A percentile compares a stretch with the other conserved stretches of the same genome.
Conservation (phyloP, 2,113 vertebrate genomes). For the Piprites chloris region DNA sequence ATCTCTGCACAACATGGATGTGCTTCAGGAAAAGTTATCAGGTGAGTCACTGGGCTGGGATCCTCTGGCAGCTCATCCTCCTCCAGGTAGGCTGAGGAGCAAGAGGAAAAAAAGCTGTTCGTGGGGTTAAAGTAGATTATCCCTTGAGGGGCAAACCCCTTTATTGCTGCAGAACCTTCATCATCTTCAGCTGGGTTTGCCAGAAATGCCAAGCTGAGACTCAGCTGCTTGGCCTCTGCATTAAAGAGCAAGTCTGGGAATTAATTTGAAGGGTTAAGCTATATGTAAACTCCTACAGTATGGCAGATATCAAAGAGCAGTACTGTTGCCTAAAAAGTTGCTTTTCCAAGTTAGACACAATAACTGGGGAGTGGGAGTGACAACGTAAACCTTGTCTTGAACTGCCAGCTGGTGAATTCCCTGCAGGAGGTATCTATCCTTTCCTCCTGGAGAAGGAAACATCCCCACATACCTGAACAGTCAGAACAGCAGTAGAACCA, state of each 20-base stretch:
- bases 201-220: neutral
- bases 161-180: neutral
- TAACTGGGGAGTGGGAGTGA: neutral
- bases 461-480: neutral
- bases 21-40: neutral
- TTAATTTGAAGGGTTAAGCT: neutral
- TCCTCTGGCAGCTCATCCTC: neutral
- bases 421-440: neutral
- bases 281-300: neutral
- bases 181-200: neutral
- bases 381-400: neutral
- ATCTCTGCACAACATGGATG: neutral
- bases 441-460: neutral
- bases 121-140: neutral
- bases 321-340: neutral
- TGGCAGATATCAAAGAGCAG: conserved; percentile 4
- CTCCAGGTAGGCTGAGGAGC: neutral
- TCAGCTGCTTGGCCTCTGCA: neutral
- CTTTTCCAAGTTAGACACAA: neutral
- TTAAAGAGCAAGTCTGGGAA: neutral
- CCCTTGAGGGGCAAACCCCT: neutral
- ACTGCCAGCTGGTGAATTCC: neutral
- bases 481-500: neutral
- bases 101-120: neutral
- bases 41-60: neutral